A percentile compares a stretch with the other conserved stretches of the same genome.
These are phyloP conservation scores for Gyps fulvus DNA, from an alignment of 2,113 vertebrate species.

Conservation along the genomic window DNA sequence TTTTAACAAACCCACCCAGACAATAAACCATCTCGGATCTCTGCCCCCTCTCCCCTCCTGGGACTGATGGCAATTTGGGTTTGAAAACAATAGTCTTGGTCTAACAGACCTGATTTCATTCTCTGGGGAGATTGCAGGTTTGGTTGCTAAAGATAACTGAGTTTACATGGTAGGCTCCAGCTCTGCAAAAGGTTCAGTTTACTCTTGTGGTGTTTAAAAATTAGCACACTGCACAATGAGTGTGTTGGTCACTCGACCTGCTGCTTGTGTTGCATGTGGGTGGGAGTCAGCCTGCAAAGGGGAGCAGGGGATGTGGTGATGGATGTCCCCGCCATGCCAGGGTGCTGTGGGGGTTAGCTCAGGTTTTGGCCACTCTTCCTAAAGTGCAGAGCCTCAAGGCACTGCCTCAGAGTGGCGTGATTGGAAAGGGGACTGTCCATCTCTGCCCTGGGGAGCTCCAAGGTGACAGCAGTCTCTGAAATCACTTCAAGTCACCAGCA, in stretches of 20 bases:
- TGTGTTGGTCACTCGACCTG: not conserved
- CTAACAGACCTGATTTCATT: not conserved
- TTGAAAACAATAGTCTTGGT: constrained; percentile 1
- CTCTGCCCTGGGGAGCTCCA: not conserved
- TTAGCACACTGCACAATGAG: not conserved
- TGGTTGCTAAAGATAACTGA: constrained; percentile 33
- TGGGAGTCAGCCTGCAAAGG: not conserved
- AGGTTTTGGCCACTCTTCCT: not conserved
- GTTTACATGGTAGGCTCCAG: not conserved
- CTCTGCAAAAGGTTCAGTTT: not conserved
- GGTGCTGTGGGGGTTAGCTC: not conserved
- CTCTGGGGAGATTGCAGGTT: not conserved
- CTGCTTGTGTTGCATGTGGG: rapidly evolving
- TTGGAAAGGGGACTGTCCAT: not conserved
- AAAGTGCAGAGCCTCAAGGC: not conserved
- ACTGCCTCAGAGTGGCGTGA: not conserved
- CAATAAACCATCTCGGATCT: not conserved
- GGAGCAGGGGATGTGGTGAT: not conserved
- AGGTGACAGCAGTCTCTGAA: not conserved
- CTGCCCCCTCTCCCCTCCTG: not conserved
- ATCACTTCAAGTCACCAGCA: rapidly evolving
- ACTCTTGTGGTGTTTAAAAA: not conserved
- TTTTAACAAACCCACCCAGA: not conserved
- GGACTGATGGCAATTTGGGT: not conserved
- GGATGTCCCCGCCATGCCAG: not conserved